A percentile compares a stretch with the other conserved stretches of the same genome.
Evolutionary conservation across 23 tunicate species (phyloP).

Genomic region (Trididemnum miniatum): DNA sequence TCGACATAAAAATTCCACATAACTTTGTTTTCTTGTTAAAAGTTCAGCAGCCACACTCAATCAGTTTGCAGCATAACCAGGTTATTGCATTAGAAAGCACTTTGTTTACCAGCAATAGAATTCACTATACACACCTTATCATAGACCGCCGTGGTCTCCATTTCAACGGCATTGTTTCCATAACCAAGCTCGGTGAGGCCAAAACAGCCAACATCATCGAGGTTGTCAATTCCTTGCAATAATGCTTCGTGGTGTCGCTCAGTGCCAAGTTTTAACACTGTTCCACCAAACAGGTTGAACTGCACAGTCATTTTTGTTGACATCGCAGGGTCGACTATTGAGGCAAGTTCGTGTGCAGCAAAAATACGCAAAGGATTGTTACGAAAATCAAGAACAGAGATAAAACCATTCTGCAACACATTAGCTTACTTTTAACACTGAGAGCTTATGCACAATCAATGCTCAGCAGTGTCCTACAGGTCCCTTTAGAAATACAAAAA

Average conservation of each 20-base stretch:
- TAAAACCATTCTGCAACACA: conserved; percentile 68
- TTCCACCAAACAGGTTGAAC: conserved; percentile 97
- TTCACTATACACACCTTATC: conserved; percentile 72
- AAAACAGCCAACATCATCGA: conserved; percentile 94
- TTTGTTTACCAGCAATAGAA: no score
- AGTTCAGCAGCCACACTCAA: no score
- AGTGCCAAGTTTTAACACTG: conserved; percentile 92
- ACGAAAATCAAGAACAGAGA: conserved; percentile 87
- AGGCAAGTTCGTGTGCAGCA: conserved; percentile 93
- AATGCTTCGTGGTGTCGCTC: conserved; percentile 81
- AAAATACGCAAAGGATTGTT: conserved; percentile 92
- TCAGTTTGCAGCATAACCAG: no score
- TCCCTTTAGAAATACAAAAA: no score
- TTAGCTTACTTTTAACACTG: no score
- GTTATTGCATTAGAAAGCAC: no score
- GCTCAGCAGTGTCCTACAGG: no score
- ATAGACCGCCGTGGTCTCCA: conserved; percentile 98
- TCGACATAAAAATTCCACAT: no score
- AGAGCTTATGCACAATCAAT: no score
- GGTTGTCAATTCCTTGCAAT: conserved; percentile 77
- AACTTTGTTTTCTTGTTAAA: no score
- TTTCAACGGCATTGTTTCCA: conserved; percentile 97
- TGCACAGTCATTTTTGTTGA: conserved; percentile 98
- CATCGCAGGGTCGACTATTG: conserved; percentile 97
- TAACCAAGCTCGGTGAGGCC: conserved; percentile 95